Evolutionary conservation across 1,140 invertebrate species (phyloP).

Genomic region (Trachymyrmex cornetzi): DNA sequence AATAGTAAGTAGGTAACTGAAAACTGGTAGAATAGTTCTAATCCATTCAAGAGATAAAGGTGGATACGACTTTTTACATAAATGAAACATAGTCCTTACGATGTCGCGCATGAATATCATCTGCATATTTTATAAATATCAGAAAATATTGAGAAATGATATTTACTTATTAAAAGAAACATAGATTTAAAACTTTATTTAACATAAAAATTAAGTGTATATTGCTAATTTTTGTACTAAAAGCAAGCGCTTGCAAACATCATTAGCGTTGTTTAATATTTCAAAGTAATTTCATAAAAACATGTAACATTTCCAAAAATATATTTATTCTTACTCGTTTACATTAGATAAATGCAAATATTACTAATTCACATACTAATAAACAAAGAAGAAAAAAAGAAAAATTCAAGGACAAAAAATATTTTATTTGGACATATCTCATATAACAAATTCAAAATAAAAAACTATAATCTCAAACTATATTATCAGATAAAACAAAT

Average conservation of each 20-base stretch:
- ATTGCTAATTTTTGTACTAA: not conserved
- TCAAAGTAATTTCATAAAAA: too few species aligned
- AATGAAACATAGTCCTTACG: constrained; percentile 97
- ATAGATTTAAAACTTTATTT: not conserved
- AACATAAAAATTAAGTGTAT: not conserved
- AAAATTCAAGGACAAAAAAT: too few species aligned
- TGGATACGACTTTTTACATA: constrained; percentile 97
- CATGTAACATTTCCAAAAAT: too few species aligned
- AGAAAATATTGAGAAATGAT: not conserved
- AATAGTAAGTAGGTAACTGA: constrained; percentile 92
- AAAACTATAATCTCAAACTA: too few species aligned
- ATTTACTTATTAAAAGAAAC: constrained; percentile 6
- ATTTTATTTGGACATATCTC: too few species aligned
- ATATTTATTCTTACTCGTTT: too few species aligned
- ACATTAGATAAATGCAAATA: too few species aligned
- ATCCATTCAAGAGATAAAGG: constrained; percentile 93
- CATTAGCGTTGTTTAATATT: too few species aligned
- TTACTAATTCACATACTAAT: too few species aligned
- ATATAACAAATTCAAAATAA: too few species aligned
- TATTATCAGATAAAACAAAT: too few species aligned
- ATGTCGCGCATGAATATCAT: constrained; percentile 86
- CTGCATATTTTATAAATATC: not conserved
- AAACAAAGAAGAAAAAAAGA: too few species aligned
- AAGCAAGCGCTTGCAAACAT: not conserved
- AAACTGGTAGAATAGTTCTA: constrained; percentile 93